Evolutionary conservation across 2,113 vertebrate genomes (phyloP).

Genomic region (Coracopsis vasa): DNA sequence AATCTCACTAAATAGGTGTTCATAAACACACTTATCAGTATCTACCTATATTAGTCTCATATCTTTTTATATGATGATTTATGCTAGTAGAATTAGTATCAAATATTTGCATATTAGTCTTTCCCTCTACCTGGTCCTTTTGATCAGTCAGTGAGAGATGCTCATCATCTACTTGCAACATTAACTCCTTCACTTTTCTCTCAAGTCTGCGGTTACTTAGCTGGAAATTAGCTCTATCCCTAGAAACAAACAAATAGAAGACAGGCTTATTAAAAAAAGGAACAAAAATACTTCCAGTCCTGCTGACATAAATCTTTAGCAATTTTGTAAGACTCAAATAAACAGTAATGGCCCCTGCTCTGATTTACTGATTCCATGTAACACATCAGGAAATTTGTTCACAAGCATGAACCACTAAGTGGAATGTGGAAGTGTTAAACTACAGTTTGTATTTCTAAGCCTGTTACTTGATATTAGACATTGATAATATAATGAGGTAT

Average conservation of each 20-base stretch:
- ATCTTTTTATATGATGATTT: neutral
- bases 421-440: neutral
- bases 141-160: slow-evolving; percentile 90
- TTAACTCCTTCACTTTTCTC: slow-evolving; percentile 92
- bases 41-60: neutral
- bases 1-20: neutral
- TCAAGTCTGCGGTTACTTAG: slow-evolving; percentile 91
- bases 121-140: slow-evolving; percentile 87
- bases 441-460: neutral
- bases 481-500: neutral
- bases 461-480: neutral
- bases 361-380: neutral
- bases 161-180: slow-evolving; percentile 96
- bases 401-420: neutral
- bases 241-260: slow-evolving; percentile 15
- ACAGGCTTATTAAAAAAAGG: neutral
- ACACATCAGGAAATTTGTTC: neutral
- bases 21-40: neutral
- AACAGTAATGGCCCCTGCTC: neutral
- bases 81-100: neutral
- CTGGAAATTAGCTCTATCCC: slow-evolving; percentile 90
- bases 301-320: neutral
- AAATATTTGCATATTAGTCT: neutral
- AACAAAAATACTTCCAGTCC: neutral
- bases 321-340: neutral